phyloP scores from a whole-genome alignment of 2,888 invertebrate species.

The Ochlodes sylvanus region DNA sequence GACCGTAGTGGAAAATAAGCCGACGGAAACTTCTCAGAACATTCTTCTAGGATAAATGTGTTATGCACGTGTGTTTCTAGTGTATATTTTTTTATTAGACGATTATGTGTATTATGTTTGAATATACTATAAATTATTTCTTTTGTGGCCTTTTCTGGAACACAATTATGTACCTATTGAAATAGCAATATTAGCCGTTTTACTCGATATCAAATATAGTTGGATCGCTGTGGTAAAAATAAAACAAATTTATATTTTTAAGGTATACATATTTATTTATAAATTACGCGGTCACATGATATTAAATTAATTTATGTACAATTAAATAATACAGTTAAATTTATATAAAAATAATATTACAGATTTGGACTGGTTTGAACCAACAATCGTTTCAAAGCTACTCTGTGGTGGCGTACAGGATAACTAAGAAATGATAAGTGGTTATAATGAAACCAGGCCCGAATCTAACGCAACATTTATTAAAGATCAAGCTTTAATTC shows the following conservation, averaged over 20 bases:
- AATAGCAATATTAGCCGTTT: no score
- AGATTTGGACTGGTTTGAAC: constrained; percentile 52
- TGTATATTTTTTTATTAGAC: no score
- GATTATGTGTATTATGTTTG: no score
- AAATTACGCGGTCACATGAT: constrained; percentile 83
- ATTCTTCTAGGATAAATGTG: no score
- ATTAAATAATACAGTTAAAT: constrained; percentile 82
- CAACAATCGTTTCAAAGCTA: constrained; percentile 54
- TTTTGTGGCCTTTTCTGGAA: no score
- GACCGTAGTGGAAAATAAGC: no score
- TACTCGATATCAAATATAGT: no score
- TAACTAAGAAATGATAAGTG: constrained; percentile 52
- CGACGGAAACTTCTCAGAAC: no score
- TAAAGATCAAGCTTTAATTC: constrained; percentile 72
- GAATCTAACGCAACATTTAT: constrained; percentile 68
- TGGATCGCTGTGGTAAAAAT: constrained; percentile 52
- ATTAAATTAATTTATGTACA: constrained; percentile 83
- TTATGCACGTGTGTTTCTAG: no score
- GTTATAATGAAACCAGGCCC: constrained; percentile 44
- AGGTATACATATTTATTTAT: constrained; percentile 83
- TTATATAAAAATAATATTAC: constrained; percentile 80
- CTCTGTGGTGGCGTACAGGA: constrained; percentile 69
- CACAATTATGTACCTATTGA: no score
- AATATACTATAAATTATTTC: no score
- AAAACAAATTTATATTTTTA: constrained; percentile 67